Evolutionary conservation across 1,140 invertebrate genomes (phyloP).

Genomic region (Centruroides sculpturatus): DNA sequence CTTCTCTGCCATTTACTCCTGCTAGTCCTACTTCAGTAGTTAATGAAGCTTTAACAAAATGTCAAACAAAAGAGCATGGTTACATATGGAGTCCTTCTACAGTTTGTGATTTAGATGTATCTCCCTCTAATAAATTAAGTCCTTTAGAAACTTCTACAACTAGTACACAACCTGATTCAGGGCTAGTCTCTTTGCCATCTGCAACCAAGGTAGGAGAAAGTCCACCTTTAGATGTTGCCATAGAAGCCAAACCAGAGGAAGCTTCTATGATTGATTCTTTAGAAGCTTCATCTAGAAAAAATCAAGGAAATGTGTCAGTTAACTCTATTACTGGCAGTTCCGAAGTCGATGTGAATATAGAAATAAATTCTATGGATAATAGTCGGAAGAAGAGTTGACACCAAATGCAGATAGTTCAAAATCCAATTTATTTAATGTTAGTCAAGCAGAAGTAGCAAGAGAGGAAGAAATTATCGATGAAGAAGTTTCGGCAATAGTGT

Average conservation of each 20-base stretch:
- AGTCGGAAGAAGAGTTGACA: too few relatives aligned
- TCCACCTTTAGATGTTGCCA: constrained; percentile 42
- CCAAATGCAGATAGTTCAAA: too few relatives aligned
- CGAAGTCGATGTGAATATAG: too few relatives aligned
- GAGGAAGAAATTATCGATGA: constrained; percentile 10
- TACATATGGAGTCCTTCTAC: background rate
- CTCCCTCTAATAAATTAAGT: background rate
- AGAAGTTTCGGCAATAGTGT: constrained; percentile 4
- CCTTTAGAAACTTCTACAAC: background rate
- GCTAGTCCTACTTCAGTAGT: background rate
- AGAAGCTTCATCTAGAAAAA: too few relatives aligned
- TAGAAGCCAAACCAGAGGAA: constrained; percentile 64
- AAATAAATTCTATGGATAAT: too few relatives aligned
- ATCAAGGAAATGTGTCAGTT: too few relatives aligned
- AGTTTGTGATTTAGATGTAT: background rate
- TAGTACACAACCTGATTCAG: background rate
- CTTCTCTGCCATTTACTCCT: background rate
- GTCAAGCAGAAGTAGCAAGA: constrained; percentile 5
- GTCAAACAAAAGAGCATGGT: background rate
- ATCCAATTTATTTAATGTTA: too few relatives aligned
- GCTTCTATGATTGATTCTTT: too few relatives aligned
- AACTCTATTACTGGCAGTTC: too few relatives aligned
- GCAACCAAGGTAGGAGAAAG: background rate
- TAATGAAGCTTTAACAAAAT: background rate
- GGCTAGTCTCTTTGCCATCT: too few relatives aligned